Conservation (phyloP, 37 sponge, comb jelly and placozoan genomes). For the Cladorhizidae sp. region DNA sequence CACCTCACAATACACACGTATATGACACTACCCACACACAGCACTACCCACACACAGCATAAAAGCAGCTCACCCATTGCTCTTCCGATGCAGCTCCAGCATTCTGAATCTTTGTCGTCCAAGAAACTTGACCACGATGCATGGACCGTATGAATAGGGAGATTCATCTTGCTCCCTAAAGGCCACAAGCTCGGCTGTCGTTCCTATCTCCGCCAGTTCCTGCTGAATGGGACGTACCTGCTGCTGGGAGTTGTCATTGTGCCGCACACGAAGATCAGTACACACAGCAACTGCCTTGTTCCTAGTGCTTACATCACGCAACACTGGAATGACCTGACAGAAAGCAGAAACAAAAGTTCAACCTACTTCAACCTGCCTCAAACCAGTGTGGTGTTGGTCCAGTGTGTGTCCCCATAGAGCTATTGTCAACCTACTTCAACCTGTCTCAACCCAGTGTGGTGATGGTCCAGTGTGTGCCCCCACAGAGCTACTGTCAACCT, state of each 20-base stretch:
- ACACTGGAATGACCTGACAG: slow-evolving; percentile 40
- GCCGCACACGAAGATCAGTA: slow-evolving; percentile 36
- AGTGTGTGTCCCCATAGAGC: too few relatives aligned
- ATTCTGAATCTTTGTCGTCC: slow-evolving; percentile 68
- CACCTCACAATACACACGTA: too few relatives aligned
- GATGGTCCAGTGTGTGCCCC: too few relatives aligned
- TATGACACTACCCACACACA: too few relatives aligned
- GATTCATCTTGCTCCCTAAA: slow-evolving; percentile 51
- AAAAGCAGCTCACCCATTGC: slow-evolving; percentile 42
- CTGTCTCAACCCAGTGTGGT: too few relatives aligned
- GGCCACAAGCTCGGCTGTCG: slow-evolving; percentile 75
- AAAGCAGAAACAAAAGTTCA: too few relatives aligned
- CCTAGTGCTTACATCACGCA: slow-evolving; percentile 31
- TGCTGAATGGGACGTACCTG: slow-evolving; percentile 12
- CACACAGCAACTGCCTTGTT: slow-evolving; percentile 48
- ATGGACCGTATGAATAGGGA: slow-evolving; percentile 18
- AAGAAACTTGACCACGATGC: slow-evolving; percentile 61
- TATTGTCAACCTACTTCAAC: too few relatives aligned
- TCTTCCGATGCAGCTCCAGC: slow-evolving; percentile 39
- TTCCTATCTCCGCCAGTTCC: slow-evolving; percentile 65
- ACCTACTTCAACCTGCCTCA: neutral
- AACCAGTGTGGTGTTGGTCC: too few relatives aligned
- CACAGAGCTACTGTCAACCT: too few relatives aligned
- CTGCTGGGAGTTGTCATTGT: neutral
- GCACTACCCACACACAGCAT: too few relatives aligned